Base-by-base conservation (phyloP, 2,797 vertebrate genomes). In the Cyclopterus lumpus region DNA sequence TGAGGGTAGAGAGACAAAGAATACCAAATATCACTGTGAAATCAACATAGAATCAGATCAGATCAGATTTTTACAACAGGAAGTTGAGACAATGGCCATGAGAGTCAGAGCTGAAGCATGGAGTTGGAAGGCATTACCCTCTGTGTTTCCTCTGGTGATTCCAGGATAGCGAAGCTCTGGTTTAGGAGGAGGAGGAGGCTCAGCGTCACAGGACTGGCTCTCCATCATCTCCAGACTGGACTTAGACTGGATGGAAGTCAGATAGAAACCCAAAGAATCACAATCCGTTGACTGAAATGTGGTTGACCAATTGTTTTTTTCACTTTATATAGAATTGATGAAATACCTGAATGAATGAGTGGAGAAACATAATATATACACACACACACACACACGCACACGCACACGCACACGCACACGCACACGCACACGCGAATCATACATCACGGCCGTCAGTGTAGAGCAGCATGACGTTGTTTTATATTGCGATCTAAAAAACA, bases 191-290 rank as follows among this genome's bases (percentile, higher is more conserved):
- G 97, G 97, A 4, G 97, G 97, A 0, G 97, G 96, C 70, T 99
- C 98, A 0, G 97, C 96, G 0, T 99, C 98, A 55, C 97, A 97
- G 14, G 97, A 99, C 89, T 99, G 98, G 92, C 97, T 99, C 94
- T 99, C 98, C 61, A 97, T 99, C 93, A 98, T 96, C 91, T 99
- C 97, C 90, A 99, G 92, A 94, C 97, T 99, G 90, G 97, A 97
- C 86, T 97, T 98, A 30, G 97, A 99, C 97, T 99, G 84, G 44
- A 73, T 71, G 53, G 65, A 59, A 30, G 10, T 71, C 6, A 61
- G 20, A 71, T 0, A 24, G 1, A 26, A 57, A 60, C 8, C 51
- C 16, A 40, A 24, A 49, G 15, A 60, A 28, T 51, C 12, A 12
- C 34, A 22, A 48, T 42, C 18, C 48, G 18, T 3, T 6, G 32